Conservation (phyloP, 2,888 invertebrate genomes). For the Monopis laevigella region DNA sequence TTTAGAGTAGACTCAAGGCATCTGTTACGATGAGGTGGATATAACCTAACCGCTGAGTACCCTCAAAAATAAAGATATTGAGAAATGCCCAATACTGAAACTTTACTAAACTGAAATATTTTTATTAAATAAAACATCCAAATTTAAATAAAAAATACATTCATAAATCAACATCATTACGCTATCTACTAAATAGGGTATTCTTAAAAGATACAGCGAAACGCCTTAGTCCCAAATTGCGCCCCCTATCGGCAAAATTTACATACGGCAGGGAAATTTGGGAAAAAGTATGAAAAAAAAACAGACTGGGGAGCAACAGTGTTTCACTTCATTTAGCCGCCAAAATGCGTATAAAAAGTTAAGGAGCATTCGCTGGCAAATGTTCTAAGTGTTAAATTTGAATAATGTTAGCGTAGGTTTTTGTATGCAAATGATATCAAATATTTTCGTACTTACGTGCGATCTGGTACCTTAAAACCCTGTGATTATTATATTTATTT, state of each 20-base stretch:
- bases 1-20: no score
- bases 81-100: no score
- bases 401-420: conserved; percentile 56
- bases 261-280: conserved; percentile 18
- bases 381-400: conserved; percentile 50
- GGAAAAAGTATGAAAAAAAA: conserved; percentile 15
- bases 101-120: no score
- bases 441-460: no score
- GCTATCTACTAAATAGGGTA: conserved; percentile 7
- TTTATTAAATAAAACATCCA: neutral
- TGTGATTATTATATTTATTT: no score
- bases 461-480: no score
- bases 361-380: conserved; percentile 43
- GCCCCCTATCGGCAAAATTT: conserved; percentile 18
- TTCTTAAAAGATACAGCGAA: conserved; percentile 7
- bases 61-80: no score
- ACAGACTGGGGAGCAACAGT: conserved; percentile 31
- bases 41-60: no score
- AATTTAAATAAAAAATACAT: conserved; percentile 6
- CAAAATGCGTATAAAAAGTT: conserved; percentile 63
- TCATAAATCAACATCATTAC: conserved; percentile 12
- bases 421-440: no score
- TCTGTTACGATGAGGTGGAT: no score
- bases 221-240: conserved; percentile 15
- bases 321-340: conserved; percentile 59